Percentiles rank a stretch among this genome's conserved stretches.
These are phyloP conservation scores for Cryptocheilus praepositus DNA, from an alignment of 2,888 invertebrate species.

Conservation along the genomic window DNA sequence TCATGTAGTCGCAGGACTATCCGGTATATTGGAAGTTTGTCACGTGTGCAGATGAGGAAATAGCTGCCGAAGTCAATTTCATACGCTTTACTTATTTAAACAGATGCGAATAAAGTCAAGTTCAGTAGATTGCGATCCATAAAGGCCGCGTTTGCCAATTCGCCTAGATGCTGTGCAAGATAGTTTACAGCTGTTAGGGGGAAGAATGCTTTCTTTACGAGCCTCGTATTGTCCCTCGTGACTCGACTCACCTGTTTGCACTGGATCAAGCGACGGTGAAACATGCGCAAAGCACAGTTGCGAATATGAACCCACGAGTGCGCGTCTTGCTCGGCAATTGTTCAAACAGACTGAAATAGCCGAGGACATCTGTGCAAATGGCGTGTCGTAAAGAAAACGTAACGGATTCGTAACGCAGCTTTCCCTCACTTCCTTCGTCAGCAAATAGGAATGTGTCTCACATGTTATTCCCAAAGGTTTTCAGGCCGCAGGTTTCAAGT, in stretches of 20 bases:
- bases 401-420: constrained; percentile 26
- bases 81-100: too few species aligned
- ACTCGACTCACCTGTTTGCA: too few species aligned
- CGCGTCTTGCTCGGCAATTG: constrained; percentile 55
- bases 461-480: constrained; percentile 18
- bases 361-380: constrained; percentile 61
- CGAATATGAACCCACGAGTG: constrained; percentile 30
- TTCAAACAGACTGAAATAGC: constrained; percentile 59
- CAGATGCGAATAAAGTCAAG: too few species aligned
- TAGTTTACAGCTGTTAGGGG: too few species aligned
- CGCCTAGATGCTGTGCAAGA: too few species aligned
- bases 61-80: too few species aligned
- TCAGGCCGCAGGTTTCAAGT: neutral
- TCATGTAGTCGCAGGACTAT: neutral
- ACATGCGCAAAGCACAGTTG: constrained; percentile 6
- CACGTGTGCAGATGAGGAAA: neutral
- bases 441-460: constrained; percentile 11
- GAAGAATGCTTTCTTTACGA: neutral
- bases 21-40: neutral
- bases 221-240: too few species aligned
- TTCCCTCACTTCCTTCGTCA: constrained; percentile 27
- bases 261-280: too few species aligned
- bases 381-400: constrained; percentile 26
- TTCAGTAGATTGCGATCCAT: too few species aligned
- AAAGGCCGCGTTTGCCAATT: too few species aligned